Conservation (phyloP, 2,797 vertebrate genomes). For the Potorous gilbertii region DNA sequence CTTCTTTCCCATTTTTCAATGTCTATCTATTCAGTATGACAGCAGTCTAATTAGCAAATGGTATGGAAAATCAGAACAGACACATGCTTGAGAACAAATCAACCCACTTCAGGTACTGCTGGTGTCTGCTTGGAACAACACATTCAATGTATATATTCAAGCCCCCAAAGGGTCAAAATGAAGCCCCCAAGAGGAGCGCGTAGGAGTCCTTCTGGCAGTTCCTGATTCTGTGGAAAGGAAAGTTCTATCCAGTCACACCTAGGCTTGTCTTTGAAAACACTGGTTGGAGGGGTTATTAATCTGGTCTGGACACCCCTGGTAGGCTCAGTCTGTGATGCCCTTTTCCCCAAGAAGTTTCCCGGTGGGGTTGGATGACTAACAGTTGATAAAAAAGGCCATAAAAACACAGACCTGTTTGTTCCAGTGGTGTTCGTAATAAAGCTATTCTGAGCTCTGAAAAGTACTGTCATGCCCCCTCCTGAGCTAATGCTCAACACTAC, state of each 20-base stretch:
- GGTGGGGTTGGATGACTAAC: not conserved
- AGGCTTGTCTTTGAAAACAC: not conserved
- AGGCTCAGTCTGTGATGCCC: not conserved
- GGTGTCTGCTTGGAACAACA: not conserved
- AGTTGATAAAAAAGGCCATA: not conserved
- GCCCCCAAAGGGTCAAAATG: not conserved
- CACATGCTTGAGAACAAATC: constrained; percentile 51
- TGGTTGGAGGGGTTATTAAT: not conserved
- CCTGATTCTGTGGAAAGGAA: not conserved
- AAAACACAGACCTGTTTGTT: not conserved
- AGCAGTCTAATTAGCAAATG: constrained; percentile 76
- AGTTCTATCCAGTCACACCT: not conserved
- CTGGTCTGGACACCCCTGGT: not conserved
- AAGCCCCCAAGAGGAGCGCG: not conserved
- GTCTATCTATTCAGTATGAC: constrained; percentile 64
- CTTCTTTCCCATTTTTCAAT: constrained; percentile 75
- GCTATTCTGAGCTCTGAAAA: not conserved
- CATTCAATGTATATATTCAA: not conserved
- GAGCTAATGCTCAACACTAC: not conserved
- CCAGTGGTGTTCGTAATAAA: not conserved
- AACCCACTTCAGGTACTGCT: not conserved
- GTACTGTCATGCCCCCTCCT: rapidly evolving
- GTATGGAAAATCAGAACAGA: constrained; percentile 63
- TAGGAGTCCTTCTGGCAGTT: not conserved
- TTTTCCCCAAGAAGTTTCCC: not conserved